Conservation (phyloP, 2,797 vertebrate genomes). For the Cygnus olor region DNA sequence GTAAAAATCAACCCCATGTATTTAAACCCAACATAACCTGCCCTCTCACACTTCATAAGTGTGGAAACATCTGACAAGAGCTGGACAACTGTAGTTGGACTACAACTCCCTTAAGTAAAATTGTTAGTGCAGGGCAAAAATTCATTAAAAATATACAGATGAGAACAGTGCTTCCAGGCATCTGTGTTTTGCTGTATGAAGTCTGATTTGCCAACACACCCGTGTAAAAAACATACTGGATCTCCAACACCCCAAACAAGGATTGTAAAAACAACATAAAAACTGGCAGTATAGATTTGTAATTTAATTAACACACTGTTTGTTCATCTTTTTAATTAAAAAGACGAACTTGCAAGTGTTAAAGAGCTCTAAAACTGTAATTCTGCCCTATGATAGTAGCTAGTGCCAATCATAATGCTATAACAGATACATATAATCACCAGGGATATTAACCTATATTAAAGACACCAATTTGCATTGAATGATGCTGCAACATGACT, state of each 20-base stretch:
- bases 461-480: neutral
- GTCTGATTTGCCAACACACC: neutral
- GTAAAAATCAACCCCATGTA: neutral
- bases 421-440: neutral
- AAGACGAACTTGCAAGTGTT: neutral
- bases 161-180: neutral
- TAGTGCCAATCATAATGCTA: neutral
- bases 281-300: neutral
- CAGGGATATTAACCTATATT: neutral
- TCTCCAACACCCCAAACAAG: neutral
- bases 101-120: neutral
- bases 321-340: neutral
- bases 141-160: neutral
- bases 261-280: neutral
- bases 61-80: neutral
- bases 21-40: neutral
- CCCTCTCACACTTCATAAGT: neutral
- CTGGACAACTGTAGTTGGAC: neutral
- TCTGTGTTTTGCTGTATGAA: neutral
- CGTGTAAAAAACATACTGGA: neutral
- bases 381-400: neutral
- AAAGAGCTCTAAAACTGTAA: neutral
- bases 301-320: neutral
- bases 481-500: neutral
- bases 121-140: neutral